Conservation (phyloP, 2,888 invertebrate species). For the Acanthosepion pharaonis region DNA sequence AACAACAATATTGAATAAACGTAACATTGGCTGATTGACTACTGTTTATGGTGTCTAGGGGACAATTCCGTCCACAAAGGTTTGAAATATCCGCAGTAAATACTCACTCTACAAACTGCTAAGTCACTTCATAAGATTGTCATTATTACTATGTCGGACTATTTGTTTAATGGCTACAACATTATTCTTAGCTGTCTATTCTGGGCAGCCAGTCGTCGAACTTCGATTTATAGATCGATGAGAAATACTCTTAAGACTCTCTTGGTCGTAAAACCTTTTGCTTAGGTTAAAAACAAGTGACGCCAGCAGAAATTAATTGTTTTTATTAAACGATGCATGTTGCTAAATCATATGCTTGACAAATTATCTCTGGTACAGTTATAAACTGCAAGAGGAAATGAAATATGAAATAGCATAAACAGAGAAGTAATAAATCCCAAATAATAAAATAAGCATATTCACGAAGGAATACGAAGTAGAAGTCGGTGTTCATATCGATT, state of each 20-base stretch:
- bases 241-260: not conserved
- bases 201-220: not conserved
- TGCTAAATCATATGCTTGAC: not conserved
- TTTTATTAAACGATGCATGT: not conserved
- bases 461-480: too few relatives aligned
- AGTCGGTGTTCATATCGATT: too few relatives aligned
- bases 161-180: not conserved
- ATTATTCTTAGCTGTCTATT: not conserved
- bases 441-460: too few relatives aligned
- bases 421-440: not conserved
- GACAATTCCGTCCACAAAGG: too few relatives aligned
- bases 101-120: not conserved
- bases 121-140: not conserved
- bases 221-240: slow-evolving; percentile 33
- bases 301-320: not conserved
- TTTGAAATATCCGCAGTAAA: not conserved
- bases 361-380: not conserved
- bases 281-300: not conserved
- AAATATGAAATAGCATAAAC: not conserved
- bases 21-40: not conserved
- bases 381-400: not conserved
- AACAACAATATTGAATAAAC: not conserved
- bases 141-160: not conserved
- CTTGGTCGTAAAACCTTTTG: not conserved
- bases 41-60: too few relatives aligned